Percentiles rank a stretch among this genome's conserved stretches.
Evolutionary conservation across 37 sponge, comb jelly and placozoan species (phyloP).

Genomic region (Spongilla lacustris): DNA sequence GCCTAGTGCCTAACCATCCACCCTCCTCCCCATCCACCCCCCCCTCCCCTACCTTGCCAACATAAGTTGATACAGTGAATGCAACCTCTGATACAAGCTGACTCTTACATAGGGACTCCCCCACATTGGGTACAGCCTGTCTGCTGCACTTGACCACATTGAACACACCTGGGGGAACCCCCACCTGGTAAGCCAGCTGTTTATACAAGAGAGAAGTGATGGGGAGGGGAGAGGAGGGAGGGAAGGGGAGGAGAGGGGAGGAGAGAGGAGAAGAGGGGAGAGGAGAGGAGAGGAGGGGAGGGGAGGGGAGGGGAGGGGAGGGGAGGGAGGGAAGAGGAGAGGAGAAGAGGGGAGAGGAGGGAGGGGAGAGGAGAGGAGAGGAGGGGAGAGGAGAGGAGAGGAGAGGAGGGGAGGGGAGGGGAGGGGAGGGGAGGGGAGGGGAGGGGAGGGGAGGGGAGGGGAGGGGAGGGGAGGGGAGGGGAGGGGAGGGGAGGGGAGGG

Average conservation of each 20-base stretch:
- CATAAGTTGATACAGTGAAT: conserved; percentile 92
- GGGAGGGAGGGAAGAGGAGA: neutral
- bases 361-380: too few species aligned
- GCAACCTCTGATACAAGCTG: conserved; percentile 74
- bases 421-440: too few species aligned
- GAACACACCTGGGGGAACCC: conserved; percentile 88
- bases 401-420: too few species aligned
- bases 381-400: too few species aligned
- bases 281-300: too few species aligned
- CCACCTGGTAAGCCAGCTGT: conserved; percentile 77
- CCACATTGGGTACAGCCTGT: conserved; percentile 43
- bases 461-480: too few species aligned
- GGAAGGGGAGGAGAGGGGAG: too few species aligned
- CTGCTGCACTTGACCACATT: conserved; percentile 85
- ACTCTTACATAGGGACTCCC: conserved; percentile 49
- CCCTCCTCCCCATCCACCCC: neutral
- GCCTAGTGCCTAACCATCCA: too few species aligned
- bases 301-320: neutral
- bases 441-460: too few species aligned
- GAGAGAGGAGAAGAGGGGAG: too few species aligned
- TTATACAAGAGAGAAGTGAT: neutral
- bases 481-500: too few species aligned
- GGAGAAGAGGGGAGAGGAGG: neutral
- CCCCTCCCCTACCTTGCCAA: conserved; percentile 75
- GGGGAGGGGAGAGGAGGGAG: too few species aligned